Base-by-base conservation (phyloP, 2,797 vertebrate species). In the Eurystomus glaucurus region DNA sequence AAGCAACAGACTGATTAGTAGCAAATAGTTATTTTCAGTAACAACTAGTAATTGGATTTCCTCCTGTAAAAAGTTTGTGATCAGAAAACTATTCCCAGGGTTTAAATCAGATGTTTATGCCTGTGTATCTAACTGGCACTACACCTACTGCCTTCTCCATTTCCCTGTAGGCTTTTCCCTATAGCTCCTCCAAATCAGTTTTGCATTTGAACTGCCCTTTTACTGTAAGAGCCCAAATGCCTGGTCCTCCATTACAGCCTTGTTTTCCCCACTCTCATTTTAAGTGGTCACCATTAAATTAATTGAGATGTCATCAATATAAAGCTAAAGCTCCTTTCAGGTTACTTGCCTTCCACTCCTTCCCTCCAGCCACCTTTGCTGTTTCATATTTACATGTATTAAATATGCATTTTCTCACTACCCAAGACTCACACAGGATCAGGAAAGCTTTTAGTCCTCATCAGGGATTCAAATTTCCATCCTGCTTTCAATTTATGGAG, bases 401-500 rank as follows among this genome's bases (percentile, higher is more conserved):
- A 62, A 72, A 88, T 91, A 45, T 7, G 4, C n/a, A 51, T 81
- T 81, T 96, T 85, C 31, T 61, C n/a, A 19, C 35, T 72, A 41
- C 22, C 25, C 1, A 3, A 75, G 64, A 68, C 46, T 93, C 0
- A 0, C 18, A 68, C 14, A 62, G 57, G 81, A 86, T 31, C 1
- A 0, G 28, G 62, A 85, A 76, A 84, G 62, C 43, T 92, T 93
- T 93, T 76, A 82, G 51, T 62, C 26, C 43, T 69, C 57, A 76
- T 52, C 26, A 84, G 62, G 78, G 45, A 65, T 81, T 69, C 7
- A 10, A 58, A 76, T 72, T 79, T 82, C 80, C 48, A 60, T 92
- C 31, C 72, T 78, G 72, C 51, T 93, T 94, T 86, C 68, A 65
- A n/a, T 86, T 91, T 88, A 77, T 7, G 26, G 29, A 90, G 35